phyloP scores from a whole-genome alignment of 1,140 invertebrate genomes.

The Drosophila parabipectinata region DNA sequence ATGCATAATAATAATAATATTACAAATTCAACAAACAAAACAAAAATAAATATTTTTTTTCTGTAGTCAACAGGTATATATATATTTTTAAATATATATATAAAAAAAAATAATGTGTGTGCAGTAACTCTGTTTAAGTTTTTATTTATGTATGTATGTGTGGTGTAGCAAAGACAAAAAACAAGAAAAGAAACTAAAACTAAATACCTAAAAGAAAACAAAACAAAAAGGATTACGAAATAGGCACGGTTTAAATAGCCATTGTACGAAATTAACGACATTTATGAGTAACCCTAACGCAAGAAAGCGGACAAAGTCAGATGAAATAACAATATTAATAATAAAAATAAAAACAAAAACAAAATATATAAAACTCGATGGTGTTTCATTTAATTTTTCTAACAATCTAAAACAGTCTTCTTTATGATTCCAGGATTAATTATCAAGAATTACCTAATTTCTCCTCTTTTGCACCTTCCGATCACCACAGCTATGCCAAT shows the following conservation, averaged over 20 bases:
- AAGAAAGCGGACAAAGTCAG: conserved; percentile 46
- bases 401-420: too few relatives aligned
- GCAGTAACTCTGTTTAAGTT: conserved; percentile 81
- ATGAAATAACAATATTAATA: conserved; percentile 52
- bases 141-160: conserved; percentile 76
- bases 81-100: conserved; percentile 5
- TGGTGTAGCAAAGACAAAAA: conserved; percentile 49
- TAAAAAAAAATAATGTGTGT: conserved; percentile 63
- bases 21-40: conserved; percentile 14
- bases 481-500: too few relatives aligned
- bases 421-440: too few relatives aligned
- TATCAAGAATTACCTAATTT: too few relatives aligned
- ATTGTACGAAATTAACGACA: conserved; percentile 49
- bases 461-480: too few relatives aligned
- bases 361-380: conserved; percentile 22
- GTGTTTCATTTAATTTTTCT: conserved; percentile 4
- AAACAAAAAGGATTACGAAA: conserved; percentile 30
- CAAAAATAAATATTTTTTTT: conserved; percentile 58
- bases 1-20: conserved; percentile 25
- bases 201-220: conserved; percentile 36
- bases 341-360: conserved; percentile 35
- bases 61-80: conserved; percentile 60
- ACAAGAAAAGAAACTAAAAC: conserved; percentile 27
- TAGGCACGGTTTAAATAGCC: conserved; percentile 43
- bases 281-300: conserved; percentile 51